Evolutionary conservation across 1,140 invertebrate genomes (phyloP).

Genomic region (Parasteatoda tepidariorum): DNA sequence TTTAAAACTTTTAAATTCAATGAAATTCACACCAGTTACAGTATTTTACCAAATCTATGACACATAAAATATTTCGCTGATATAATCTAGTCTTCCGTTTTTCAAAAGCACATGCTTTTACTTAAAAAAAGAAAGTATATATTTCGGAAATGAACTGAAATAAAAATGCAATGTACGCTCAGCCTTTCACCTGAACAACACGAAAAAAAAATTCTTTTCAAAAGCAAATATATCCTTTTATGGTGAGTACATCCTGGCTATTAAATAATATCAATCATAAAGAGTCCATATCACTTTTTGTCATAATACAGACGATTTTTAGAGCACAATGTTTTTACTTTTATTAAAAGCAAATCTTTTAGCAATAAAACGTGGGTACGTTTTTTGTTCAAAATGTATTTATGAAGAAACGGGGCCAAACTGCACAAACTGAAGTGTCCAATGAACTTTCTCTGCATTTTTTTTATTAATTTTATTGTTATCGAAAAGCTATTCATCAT

Average conservation of each 20-base stretch:
- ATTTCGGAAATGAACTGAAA: not conserved
- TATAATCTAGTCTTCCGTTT: too few relatives aligned
- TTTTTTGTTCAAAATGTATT: not conserved
- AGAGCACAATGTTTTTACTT: slow-evolving; percentile 35
- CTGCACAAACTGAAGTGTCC: not conserved
- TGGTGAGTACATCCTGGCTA: slow-evolving; percentile 36
- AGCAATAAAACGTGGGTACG: slow-evolving; percentile 14
- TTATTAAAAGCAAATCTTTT: not conserved
- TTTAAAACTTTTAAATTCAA: too few relatives aligned
- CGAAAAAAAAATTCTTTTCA: slow-evolving; percentile 12
- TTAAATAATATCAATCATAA: slow-evolving; percentile 28
- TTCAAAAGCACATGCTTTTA: too few relatives aligned
- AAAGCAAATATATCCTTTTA: slow-evolving; percentile 24
- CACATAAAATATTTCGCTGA: too few relatives aligned
- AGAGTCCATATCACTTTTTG: not conserved
- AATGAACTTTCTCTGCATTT: slow-evolving; percentile 29
- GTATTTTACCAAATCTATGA: too few relatives aligned
- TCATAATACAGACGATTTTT: not conserved
- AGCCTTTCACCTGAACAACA: slow-evolving; percentile 2
- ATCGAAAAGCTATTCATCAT: not conserved
- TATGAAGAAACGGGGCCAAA: slow-evolving; percentile 8
- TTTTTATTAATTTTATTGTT: not conserved
- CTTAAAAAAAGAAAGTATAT: not conserved
- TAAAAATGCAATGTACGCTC: slow-evolving; percentile 5
- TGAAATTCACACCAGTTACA: too few relatives aligned